phyloP scores from a whole-genome alignment of 2,113 vertebrate genomes.

The Propithecus coquereli region DNA sequence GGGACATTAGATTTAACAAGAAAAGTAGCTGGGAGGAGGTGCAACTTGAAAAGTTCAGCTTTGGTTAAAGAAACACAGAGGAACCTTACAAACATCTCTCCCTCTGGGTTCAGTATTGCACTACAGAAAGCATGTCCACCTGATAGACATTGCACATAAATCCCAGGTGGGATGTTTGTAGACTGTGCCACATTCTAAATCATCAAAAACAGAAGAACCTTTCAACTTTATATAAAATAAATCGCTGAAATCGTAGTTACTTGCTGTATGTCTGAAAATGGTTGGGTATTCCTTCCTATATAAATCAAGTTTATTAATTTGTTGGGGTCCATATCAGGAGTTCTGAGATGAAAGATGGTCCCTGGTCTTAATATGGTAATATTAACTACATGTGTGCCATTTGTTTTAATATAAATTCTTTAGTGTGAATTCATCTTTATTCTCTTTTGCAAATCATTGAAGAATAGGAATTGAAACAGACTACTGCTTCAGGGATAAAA shows the following conservation, averaged over 20 bases:
- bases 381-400: background rate
- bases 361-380: background rate
- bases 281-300: background rate
- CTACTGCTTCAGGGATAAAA: background rate
- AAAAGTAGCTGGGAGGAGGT: slow-evolving; percentile 43
- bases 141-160: background rate
- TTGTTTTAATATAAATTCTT: background rate
- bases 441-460: background rate
- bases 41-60: background rate
- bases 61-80: background rate
- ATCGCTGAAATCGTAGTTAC: background rate
- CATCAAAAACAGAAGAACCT: slow-evolving; percentile 13
- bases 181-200: background rate
- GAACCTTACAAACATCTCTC: background rate
- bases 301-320: background rate
- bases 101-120: background rate
- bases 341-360: background rate
- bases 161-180: background rate
- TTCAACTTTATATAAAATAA: background rate
- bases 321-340: background rate
- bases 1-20: slow-evolving; percentile 17
- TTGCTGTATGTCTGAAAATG: background rate
- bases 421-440: background rate
- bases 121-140: background rate
- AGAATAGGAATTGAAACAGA: background rate